These are phyloP conservation scores for Oncorhynchus keta DNA, from an alignment of 2,113 vertebrate genomes.

Conservation along the genomic window DNA sequence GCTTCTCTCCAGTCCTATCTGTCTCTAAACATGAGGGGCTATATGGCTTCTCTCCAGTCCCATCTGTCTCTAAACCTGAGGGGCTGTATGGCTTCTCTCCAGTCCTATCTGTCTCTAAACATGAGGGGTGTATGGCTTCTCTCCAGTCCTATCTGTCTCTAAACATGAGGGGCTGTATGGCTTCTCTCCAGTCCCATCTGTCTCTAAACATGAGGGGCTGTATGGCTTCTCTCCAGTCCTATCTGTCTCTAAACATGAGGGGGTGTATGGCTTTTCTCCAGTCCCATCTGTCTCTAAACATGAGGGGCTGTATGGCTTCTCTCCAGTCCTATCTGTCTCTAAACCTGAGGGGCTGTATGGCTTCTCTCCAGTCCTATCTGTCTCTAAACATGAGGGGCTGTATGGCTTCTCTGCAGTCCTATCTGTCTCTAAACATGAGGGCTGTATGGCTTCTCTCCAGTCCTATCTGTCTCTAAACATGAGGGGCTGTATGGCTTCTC, in stretches of 20 bases:
- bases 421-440: neutral
- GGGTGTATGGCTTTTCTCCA: neutral
- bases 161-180: too few species aligned
- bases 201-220: neutral
- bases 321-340: neutral
- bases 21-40: neutral
- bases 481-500: neutral
- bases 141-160: neutral
- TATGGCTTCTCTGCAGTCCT: neutral
- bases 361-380: constrained; percentile 1
- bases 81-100: neutral
- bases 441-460: neutral
- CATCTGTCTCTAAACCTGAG: neutral
- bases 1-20: neutral
- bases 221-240: constrained; percentile 1
- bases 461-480: neutral
- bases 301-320: neutral
- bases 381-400: neutral
- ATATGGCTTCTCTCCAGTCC: neutral
- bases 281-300: neutral
- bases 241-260: neutral
- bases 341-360: too few species aligned
- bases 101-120: neutral
- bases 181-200: constrained; percentile 1
- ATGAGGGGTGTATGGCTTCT: neutral